Evolutionary conservation across 2,888 invertebrate genomes (phyloP), one percentile per base, ranked within the genome.

Genomic region (Molanna angustata): DNA sequence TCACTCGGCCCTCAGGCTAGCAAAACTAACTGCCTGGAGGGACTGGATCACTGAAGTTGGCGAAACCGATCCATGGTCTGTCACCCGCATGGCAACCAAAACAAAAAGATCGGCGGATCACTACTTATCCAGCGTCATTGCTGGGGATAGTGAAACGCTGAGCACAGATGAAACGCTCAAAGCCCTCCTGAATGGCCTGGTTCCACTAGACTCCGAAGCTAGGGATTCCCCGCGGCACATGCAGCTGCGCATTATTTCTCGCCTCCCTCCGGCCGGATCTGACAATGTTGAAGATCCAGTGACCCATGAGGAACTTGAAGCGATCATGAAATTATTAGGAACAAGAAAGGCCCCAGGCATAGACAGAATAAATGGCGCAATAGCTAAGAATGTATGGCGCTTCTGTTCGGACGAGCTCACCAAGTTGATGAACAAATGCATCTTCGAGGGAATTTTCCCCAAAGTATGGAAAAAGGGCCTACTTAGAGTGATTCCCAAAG

Each of bases 401-500:
- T 19, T 37, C 11, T 35, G 37, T 4, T 11, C n/a, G 27, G n/a
- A 7, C 2, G 40, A 46, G 13, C n/a, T 33, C 3, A 20, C 14
- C 4, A n/a, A 11, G 7, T 9, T 50, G n/a, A 22, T 50, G 35
- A 17, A 35, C 13, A 19, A 7, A 1, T 45, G 51, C 14, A 7
- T 51, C 2, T 11, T 2, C 2, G 21, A n/a, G 16, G 21, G 40
- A 2, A n/a, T 14, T 20, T 52, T 52, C 13, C 46, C 51, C 1
- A 16, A 19, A 1, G 17, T 1, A 4, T 52, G 46, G 51, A 46
- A 46, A 21, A 14, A 31, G 1, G 48, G 48, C 17, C 20, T 43
- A 16, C 33, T 49, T 9, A 35, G 19, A 9, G 18, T 43, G 7
- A 49, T 61, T 21, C 60, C 60, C 1, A 62, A 62, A 48, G 52